Evolutionary conservation across 1,140 invertebrate species (phyloP), one percentile per base, ranked within the genome.

Genomic region (Bombus difficillimus): DNA sequence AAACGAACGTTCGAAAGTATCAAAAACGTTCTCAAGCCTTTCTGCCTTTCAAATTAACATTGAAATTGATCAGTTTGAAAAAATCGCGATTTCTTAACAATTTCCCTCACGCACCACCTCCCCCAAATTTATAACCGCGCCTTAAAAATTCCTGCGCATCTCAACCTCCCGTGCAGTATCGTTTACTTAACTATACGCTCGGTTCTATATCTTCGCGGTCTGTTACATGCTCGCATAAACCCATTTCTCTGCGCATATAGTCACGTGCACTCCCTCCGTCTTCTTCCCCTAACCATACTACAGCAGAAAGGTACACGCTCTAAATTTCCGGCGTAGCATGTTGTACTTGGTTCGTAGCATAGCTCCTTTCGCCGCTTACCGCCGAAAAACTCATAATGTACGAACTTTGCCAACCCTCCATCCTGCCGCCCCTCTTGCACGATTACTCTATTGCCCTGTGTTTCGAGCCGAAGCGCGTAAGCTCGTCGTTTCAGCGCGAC

Each of bases 371-470:
- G 57, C 39, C 53, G 69, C 43, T 80, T 9, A 53, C 71, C 37
- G 32, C 62, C 73, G 87, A 88, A 83, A 87, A 79, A 78, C 85
- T 39, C 74, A 53, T 83, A 89, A 89, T 87, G 82, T 82, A 89
- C 68, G 81, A 74, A 74, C 83, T 59, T 53, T 83, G 76, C 69
- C 71, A 76, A 28, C 28, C 32, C 1, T 32, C 8, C 4, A n/a
- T 32, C 5, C 18, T n/a, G 5, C 34, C 25, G 9, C 37, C 15
- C 15, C 28, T 41, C 43, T 32, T 10, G 22, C 81, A 34, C 81
- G 79, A 90, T 89, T 84, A 84, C 81, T 89, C 85, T 84, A 72
- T 80, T 82, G 73, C 68, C 59, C 28, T 75, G 77, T 89, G 88
- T 89, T 83, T 77, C 84, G 79, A 71, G 77, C 76, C 57, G 28